A percentile compares a stretch with the other conserved stretches of the same genome.
phyloP scores from a whole-genome alignment of 2,888 invertebrate species.

The Epistrophe eligans region DNA sequence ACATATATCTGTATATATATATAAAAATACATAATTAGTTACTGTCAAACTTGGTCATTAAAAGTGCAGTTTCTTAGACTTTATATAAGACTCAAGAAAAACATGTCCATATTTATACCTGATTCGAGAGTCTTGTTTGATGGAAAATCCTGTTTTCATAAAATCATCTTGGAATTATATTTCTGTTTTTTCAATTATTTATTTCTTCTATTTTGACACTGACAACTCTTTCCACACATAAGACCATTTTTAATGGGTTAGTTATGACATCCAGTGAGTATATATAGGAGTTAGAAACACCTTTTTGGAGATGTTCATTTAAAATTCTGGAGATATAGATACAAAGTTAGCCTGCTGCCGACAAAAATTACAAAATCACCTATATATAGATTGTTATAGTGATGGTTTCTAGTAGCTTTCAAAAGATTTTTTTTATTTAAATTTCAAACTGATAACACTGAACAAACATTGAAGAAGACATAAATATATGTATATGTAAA shows the following conservation, averaged over 20 bases:
- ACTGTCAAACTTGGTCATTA: slow-evolving; percentile 64
- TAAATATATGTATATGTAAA: slow-evolving; percentile 3
- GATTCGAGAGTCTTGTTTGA: background rate
- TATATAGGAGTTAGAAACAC: background rate
- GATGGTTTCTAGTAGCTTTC: slow-evolving; percentile 26
- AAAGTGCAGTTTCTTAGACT: slow-evolving; percentile 8
- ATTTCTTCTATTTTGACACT: slow-evolving; percentile 2
- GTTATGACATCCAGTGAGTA: slow-evolving; percentile 27
- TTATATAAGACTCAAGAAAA: slow-evolving; percentile 6
- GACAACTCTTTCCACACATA: slow-evolving; percentile 57
- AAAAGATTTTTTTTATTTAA: background rate
- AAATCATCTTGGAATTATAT: background rate
- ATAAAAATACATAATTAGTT: slow-evolving; percentile 51
- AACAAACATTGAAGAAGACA: background rate
- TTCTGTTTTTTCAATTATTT: background rate
- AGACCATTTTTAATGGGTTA: slow-evolving; percentile 30
- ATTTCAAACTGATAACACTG: slow-evolving; percentile 46
- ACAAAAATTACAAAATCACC: slow-evolving; percentile 20
- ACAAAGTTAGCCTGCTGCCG: too few species aligned
- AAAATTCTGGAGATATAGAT: slow-evolving; percentile 21
- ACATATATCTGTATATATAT: background rate
- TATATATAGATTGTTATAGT: slow-evolving; percentile 34
- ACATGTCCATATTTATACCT: slow-evolving; percentile 11
- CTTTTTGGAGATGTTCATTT: slow-evolving; percentile 44
- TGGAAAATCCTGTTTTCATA: slow-evolving; percentile 11